A percentile compares a stretch with the other conserved stretches of the same genome.
These are phyloP conservation scores for Oncorhynchus tshawytscha DNA, from an alignment of 2,113 vertebrate species.

Conservation along the genomic window DNA sequence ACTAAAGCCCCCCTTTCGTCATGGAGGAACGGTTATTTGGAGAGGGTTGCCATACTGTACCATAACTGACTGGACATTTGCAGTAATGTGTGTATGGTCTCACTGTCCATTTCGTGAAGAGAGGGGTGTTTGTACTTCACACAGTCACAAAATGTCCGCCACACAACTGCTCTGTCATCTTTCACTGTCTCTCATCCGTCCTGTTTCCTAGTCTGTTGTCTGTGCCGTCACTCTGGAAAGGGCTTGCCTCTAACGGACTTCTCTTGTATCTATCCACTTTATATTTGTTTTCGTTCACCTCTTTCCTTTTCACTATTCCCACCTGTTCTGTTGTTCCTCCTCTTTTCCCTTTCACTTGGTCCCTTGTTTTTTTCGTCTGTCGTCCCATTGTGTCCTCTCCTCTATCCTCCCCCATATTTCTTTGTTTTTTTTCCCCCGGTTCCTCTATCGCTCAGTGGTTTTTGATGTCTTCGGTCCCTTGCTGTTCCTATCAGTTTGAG, in stretches of 20 bases:
- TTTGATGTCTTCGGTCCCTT: conserved; percentile 81
- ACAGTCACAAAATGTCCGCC: conserved; percentile 39
- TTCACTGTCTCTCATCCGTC: conserved; percentile 35
- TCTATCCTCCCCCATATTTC: conserved; percentile 1
- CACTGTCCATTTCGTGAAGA: neutral
- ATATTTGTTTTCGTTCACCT: conserved; percentile 8
- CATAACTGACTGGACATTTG: neutral
- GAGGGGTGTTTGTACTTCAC: conserved; percentile 26
- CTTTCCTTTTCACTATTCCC: neutral
- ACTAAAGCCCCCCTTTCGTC: too few relatives aligned
- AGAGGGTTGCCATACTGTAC: too few relatives aligned
- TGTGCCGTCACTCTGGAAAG: conserved; percentile 26
- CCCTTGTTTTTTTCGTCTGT: conserved; percentile 12
- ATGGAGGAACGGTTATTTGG: too few relatives aligned
- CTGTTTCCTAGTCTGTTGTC: conserved; percentile 34
- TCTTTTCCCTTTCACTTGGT: neutral
- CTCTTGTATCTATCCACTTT: conserved; percentile 40
- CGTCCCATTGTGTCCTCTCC: neutral
- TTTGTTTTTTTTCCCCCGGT: conserved; percentile 22
- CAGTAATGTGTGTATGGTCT: neutral
- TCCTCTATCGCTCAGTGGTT: conserved; percentile 59
- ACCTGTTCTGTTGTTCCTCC: conserved; percentile 13
- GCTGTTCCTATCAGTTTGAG: conserved; percentile 86
- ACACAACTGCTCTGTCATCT: conserved; percentile 28
- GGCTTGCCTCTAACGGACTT: conserved; percentile 35